phyloP scores from a whole-genome alignment of 2,888 invertebrate genomes.

The Orgyia antiqua region DNA sequence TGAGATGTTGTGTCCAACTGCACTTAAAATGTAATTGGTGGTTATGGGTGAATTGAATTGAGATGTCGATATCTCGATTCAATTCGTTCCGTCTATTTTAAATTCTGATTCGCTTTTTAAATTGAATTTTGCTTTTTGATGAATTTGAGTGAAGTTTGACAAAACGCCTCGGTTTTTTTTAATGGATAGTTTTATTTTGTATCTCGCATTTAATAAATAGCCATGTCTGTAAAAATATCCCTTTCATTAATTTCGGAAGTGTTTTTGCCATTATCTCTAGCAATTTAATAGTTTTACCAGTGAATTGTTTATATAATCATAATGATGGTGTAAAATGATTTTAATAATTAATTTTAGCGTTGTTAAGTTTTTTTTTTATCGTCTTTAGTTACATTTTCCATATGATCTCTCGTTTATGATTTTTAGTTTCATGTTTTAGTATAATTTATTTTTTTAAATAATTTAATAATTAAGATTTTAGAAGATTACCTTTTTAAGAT shows the following conservation, averaged over 20 bases:
- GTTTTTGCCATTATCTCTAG: constrained; percentile 23
- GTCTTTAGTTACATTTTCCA: constrained; percentile 58
- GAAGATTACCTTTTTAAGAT: no score
- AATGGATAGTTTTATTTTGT: constrained; percentile 15
- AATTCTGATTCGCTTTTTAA: constrained; percentile 43
- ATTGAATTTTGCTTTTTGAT: constrained; percentile 53
- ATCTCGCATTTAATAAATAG: constrained; percentile 19
- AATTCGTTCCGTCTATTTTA: constrained; percentile 40
- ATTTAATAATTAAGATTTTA: constrained; percentile 30
- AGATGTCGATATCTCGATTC: constrained; percentile 32
- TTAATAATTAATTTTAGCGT: constrained; percentile 35
- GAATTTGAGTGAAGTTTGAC: constrained; percentile 76
- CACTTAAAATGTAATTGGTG: constrained; percentile 76
- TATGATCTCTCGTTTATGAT: constrained; percentile 72
- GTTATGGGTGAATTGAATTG: constrained; percentile 46
- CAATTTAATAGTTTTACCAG: constrained; percentile 23
- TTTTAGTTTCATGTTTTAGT: constrained; percentile 58
- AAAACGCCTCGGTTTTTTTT: constrained; percentile 46
- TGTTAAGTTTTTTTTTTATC: constrained; percentile 69
- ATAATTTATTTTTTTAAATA: constrained; percentile 54
- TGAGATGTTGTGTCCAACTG: constrained; percentile 75
- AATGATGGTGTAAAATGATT: no score
- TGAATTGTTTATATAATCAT: constrained; percentile 15
- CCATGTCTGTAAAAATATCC: constrained; percentile 17
- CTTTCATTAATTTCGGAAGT: constrained; percentile 25